Evolutionary conservation across 2,888 invertebrate genomes (phyloP).

Genomic region (Cistogaster globosa): DNA sequence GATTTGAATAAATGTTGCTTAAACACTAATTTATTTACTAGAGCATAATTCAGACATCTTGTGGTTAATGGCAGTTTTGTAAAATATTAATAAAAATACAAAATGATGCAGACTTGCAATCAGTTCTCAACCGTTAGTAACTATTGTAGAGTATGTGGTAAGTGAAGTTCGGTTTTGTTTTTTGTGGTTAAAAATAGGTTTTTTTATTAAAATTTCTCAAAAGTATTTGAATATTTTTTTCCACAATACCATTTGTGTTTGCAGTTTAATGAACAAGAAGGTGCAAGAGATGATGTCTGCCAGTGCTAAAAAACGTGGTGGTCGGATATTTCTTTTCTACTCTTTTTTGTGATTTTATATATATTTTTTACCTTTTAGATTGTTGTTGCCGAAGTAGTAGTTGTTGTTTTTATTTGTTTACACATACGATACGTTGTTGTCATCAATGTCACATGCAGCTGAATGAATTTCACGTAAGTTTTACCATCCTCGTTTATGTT

Average conservation of each 20-base stretch:
- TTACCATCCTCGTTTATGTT: slow-evolving; percentile 32
- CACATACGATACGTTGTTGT: slow-evolving; percentile 36
- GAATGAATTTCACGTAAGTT: slow-evolving; percentile 67
- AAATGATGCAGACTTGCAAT: slow-evolving; percentile 5
- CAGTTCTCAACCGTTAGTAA: not conserved
- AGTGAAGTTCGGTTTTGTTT: slow-evolving; percentile 10
- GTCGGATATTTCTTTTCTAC: slow-evolving; percentile 29
- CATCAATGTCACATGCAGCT: slow-evolving; percentile 69
- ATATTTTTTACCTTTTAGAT: slow-evolving; percentile 23
- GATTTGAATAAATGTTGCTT: slow-evolving; percentile 46
- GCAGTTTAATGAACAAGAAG: slow-evolving; percentile 22
- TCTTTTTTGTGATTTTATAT: slow-evolving; percentile 5
- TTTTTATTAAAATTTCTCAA: not conserved
- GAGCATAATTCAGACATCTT: slow-evolving; percentile 65
- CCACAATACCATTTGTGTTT: not conserved
- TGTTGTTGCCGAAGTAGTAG: slow-evolving; percentile 7
- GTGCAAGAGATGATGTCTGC: slow-evolving; percentile 26
- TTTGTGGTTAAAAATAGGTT: slow-evolving; percentile 14
- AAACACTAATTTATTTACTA: slow-evolving; percentile 64
- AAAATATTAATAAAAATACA: slow-evolving; percentile 18
- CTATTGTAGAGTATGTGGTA: slow-evolving; percentile 18
- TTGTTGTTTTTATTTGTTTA: slow-evolving; percentile 14
- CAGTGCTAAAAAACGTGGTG: slow-evolving; percentile 4
- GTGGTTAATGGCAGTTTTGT: slow-evolving; percentile 59
- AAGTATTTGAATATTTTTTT: not conserved